Base-by-base conservation (phyloP, 2,888 invertebrate genomes). In the Prenolepis imparis region DNA sequence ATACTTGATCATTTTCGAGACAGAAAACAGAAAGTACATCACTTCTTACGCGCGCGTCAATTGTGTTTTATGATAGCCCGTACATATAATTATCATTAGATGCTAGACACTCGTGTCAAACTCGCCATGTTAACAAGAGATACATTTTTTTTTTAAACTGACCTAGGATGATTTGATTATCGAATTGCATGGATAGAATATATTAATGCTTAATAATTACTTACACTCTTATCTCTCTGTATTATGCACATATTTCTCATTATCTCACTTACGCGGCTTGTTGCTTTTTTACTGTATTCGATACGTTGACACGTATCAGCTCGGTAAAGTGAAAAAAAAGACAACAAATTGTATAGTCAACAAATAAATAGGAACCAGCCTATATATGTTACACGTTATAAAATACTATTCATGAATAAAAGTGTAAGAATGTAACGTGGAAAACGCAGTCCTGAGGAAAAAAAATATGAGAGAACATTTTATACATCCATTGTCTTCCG, bases 321-420 rank as follows among this genome's bases (percentile, higher is more conserved):
- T 84, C 41, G 28, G 9, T 75, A 36, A 83, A 75, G 39, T 63
- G 57, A 75, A 73, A 84, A 88, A 59, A 44, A 70, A 68, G 77
- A 12, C 39, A 78, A 73, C 61, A 73, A 85, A 84, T 67, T 67
- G 64, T 24, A 86, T 74, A 68, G 64, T 63, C 78, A 86, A 86
- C 74, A 90, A 90, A 89, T 83, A 89, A 91, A 92, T 92, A 92
- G 92, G 92, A 92, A 91, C 92, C 91, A 92, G 92, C 92, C 92
- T 88, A 90, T 83, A 84, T n/a, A n/a, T 66, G 72, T 57, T 73
- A 59, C 32, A 70, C 32, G 44, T n/a, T 52, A 52, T 44, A 72
- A 72, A 44, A 11, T 66, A 83, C 36, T 70, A 15, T 18, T 48
- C 61, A 61, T 41, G 28, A 41, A 63, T 52, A 57, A 72, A 57